Percentiles rank a stretch among this genome's conserved stretches.
These are phyloP conservation scores for Brachypteracias leptosomus DNA, from an alignment of 2,113 vertebrate genomes.

Conservation along the genomic window DNA sequence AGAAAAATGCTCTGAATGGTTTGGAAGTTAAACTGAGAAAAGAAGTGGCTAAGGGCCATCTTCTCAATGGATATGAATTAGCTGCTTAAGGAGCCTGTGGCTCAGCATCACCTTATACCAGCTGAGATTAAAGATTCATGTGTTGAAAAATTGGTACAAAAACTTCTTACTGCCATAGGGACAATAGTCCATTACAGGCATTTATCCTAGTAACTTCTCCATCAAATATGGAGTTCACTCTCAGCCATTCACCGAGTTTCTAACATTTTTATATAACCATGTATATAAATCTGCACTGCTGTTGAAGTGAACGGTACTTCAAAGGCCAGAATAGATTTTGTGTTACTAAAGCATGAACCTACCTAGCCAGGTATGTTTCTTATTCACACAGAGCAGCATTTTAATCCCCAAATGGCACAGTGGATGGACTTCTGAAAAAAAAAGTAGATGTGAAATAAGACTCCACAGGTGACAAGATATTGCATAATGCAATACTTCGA, in stretches of 20 bases:
- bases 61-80: not conserved
- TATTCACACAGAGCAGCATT: not conserved
- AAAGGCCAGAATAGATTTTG: not conserved
- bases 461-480: not conserved
- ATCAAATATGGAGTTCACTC: not conserved
- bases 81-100: rapidly evolving
- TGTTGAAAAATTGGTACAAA: not conserved
- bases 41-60: not conserved
- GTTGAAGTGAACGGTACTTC: not conserved
- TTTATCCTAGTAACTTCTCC: not conserved
- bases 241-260: not conserved
- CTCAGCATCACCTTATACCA: not conserved
- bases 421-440: not conserved
- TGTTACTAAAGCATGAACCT: not conserved
- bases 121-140: not conserved
- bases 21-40: not conserved
- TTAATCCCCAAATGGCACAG: not conserved
- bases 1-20: not conserved
- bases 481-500: not conserved
- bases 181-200: not conserved
- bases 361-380: not conserved
- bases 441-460: not conserved
- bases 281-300: not conserved
- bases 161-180: not conserved
- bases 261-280: not conserved